A percentile compares a stretch with the other conserved stretches of the same genome.
These are phyloP conservation scores for Cercopithecus neglectus DNA, from an alignment of 2,797 vertebrate species.

Conservation along the genomic window DNA sequence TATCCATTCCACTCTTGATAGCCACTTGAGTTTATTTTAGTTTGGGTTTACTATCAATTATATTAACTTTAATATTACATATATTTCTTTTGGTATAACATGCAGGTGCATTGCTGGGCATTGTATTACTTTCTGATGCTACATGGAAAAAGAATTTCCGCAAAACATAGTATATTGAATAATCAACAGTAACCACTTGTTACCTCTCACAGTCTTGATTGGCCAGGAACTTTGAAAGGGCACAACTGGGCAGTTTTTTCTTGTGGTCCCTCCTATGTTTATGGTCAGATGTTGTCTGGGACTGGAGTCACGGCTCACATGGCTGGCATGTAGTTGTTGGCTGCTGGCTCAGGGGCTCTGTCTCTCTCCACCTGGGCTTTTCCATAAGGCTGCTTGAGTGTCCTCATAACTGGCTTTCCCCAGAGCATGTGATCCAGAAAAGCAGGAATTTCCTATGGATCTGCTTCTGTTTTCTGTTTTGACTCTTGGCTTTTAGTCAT, in stretches of 20 bases:
- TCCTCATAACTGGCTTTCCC: neutral
- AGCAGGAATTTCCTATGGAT: neutral
- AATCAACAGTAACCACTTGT: neutral
- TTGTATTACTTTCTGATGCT: no score
- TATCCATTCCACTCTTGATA: neutral
- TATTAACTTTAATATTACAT: rapidly evolving
- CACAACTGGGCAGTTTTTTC: no score
- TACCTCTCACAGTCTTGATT: neutral
- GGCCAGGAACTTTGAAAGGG: neutral
- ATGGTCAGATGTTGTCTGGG: neutral
- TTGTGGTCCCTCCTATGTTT: neutral
- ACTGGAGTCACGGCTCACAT: rapidly evolving
- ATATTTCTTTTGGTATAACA: rapidly evolving
- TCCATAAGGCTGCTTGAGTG: rapidly evolving
- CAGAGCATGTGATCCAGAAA: neutral
- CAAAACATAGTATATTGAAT: no score
- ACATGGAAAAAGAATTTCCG: no score
- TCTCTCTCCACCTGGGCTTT: rapidly evolving
- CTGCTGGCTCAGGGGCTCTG: rapidly evolving
- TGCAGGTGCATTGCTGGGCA: rapidly evolving
- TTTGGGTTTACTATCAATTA: neutral
- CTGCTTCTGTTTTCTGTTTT: neutral
- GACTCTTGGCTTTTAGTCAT: neutral
- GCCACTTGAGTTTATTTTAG: neutral
- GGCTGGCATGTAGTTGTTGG: rapidly evolving